A percentile compares a stretch with the other conserved stretches of the same genome.
Evolutionary conservation across 2,888 invertebrate genomes (phyloP).

Genomic region (Gari tellinella): DNA sequence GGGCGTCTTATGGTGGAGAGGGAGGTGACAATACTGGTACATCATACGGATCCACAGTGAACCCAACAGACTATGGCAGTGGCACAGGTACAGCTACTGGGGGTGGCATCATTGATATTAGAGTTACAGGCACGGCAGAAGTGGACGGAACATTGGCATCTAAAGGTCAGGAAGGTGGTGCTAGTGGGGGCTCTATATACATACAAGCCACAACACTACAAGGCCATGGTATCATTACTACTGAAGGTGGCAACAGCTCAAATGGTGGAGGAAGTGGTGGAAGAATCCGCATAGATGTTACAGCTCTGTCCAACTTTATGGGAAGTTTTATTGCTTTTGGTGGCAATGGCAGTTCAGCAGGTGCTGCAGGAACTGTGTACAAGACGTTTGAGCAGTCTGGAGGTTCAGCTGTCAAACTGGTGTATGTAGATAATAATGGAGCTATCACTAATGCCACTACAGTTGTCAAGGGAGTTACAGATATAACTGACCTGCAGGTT

Average conservation of each 20-base stretch:
- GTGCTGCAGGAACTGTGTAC: constrained; percentile 72
- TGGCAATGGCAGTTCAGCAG: constrained; percentile 53
- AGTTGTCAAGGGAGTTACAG: constrained; percentile 22
- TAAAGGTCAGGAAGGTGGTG: constrained; percentile 48
- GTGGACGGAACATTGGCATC: constrained; percentile 65
- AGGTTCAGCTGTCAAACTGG: constrained; percentile 30
- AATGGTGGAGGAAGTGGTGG: constrained; percentile 72
- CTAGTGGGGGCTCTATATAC: constrained; percentile 39
- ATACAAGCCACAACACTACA: constrained; percentile 52
- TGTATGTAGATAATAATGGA: constrained; percentile 60
- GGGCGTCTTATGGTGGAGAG: constrained; percentile 73
- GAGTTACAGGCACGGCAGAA: constrained; percentile 28
- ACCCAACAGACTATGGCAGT: constrained; percentile 60
- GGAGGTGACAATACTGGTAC: constrained; percentile 56
- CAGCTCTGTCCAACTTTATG: constrained; percentile 49
- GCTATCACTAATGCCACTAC: constrained; percentile 37
- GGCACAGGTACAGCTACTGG: constrained; percentile 60
- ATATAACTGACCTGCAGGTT: constrained; percentile 50
- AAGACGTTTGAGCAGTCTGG: constrained; percentile 56
- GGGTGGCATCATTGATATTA: constrained; percentile 65
- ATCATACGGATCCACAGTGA: constrained; percentile 60
- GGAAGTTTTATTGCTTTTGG: constrained; percentile 59
- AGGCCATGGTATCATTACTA: constrained; percentile 67
- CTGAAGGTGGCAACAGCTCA: constrained; percentile 62
- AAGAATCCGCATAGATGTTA: constrained; percentile 56